Percentiles rank a stretch among this genome's conserved stretches.
phyloP scores from a whole-genome alignment of 2,888 invertebrate species.

The Drosophila phalerata region DNA sequence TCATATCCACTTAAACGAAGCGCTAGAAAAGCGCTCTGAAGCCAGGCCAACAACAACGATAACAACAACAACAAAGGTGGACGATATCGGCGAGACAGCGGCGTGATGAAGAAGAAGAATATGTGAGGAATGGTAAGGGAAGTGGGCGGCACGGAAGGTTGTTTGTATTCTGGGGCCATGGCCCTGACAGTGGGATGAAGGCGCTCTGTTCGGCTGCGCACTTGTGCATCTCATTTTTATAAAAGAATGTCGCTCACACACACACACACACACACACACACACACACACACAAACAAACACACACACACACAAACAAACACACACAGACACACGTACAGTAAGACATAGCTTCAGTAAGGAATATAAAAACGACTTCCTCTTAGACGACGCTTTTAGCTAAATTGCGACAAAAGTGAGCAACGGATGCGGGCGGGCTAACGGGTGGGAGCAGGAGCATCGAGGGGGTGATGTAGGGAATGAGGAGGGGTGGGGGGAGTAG shows the following conservation, averaged over 20 bases:
- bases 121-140: neutral
- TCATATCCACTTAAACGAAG: slow-evolving; percentile 55
- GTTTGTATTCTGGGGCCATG: slow-evolving; percentile 20
- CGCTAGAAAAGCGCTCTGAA: slow-evolving; percentile 50
- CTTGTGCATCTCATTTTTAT: slow-evolving; percentile 67
- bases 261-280: slow-evolving; percentile 13
- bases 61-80: slow-evolving; percentile 9
- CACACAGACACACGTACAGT: slow-evolving; percentile 16
- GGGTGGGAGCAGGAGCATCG: neutral
- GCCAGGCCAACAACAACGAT: slow-evolving; percentile 25
- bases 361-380: slow-evolving; percentile 79
- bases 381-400: slow-evolving; percentile 79
- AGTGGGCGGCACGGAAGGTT: rapidly evolving
- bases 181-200: slow-evolving; percentile 22
- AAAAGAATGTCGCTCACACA: slow-evolving; percentile 50
- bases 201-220: slow-evolving; percentile 42
- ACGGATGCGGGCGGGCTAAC: slow-evolving; percentile 39
- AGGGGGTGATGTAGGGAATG: neutral
- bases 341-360: slow-evolving; percentile 40
- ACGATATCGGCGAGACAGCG: neutral
- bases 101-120: neutral
- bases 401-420: slow-evolving; percentile 79
- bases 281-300: neutral
- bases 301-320: neutral
- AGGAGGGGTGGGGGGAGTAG: neutral